phyloP scores from a whole-genome alignment of 2,797 vertebrate species.

The Pseudomugil tenellus region DNA sequence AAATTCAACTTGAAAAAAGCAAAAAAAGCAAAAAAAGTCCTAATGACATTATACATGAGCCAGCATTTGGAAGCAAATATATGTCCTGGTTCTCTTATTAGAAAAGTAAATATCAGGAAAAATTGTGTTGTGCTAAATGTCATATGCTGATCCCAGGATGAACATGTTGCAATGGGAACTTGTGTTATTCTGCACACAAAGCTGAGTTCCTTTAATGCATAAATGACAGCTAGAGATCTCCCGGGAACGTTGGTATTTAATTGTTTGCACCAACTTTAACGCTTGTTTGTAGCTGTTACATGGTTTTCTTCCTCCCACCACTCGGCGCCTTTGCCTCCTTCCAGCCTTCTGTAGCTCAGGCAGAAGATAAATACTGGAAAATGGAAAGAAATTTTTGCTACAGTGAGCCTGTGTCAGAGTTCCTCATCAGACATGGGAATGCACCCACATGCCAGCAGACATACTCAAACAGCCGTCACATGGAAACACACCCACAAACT shows the following conservation, averaged over 20 bases:
- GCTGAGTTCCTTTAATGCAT: conserved; percentile 11
- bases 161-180: background rate
- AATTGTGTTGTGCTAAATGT: background rate
- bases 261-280: conserved; percentile 64
- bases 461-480: conserved; percentile 35
- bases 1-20: background rate
- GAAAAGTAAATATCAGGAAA: conserved; percentile 1
- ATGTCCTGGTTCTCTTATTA: conserved; percentile 5
- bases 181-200: conserved; percentile 10
- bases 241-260: conserved; percentile 43
- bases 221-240: conserved; percentile 33
- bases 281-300: conserved; percentile 43
- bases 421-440: conserved; percentile 62
- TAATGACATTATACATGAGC: background rate
- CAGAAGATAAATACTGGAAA: conserved; percentile 40
- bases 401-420: conserved; percentile 60
- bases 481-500: conserved; percentile 34
- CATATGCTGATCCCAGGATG: background rate
- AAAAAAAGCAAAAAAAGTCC: background rate
- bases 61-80: background rate
- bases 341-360: conserved; percentile 61
- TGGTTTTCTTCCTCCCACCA: conserved; percentile 60
- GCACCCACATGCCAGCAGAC: conserved; percentile 64
- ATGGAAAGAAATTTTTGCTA: conserved; percentile 49
- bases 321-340: conserved; percentile 53